phyloP scores from a whole-genome alignment of 2,797 vertebrate species.

The Erithacus rubecula region DNA sequence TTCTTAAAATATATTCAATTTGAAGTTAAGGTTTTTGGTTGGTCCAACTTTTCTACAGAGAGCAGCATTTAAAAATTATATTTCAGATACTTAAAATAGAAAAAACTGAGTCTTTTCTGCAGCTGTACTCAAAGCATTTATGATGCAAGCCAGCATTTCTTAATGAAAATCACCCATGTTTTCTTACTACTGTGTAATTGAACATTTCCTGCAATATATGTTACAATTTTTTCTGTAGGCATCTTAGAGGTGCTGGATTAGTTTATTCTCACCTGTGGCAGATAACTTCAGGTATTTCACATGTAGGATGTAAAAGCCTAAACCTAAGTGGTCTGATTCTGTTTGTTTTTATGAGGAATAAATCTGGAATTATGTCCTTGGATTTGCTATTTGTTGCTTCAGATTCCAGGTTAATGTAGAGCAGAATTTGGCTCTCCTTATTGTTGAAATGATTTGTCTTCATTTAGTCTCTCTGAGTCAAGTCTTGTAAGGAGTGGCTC shows the following conservation, averaged over 20 bases:
- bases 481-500: neutral
- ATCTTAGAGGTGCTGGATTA: neutral
- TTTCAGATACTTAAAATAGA: neutral
- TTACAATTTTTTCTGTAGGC: neutral
- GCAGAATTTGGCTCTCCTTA: neutral
- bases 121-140: neutral
- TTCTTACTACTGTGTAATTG: neutral
- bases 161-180: neutral
- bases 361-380: neutral
- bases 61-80: slow-evolving; percentile 6
- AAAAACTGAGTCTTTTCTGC: neutral
- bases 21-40: neutral
- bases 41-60: neutral
- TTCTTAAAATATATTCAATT: slow-evolving; percentile 27
- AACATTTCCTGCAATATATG: neutral
- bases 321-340: neutral
- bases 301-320: slow-evolving; percentile 17
- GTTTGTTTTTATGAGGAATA: neutral
- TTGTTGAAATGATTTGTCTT: neutral
- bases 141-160: neutral
- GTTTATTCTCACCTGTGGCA: neutral
- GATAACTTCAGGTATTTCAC: neutral
- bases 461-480: neutral
- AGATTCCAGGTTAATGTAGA: neutral
- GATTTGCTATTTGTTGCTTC: neutral